A percentile compares a stretch with the other conserved stretches of the same genome.
Evolutionary conservation across 2,113 vertebrate species (phyloP).

Genomic region (Meriones unguiculatus): DNA sequence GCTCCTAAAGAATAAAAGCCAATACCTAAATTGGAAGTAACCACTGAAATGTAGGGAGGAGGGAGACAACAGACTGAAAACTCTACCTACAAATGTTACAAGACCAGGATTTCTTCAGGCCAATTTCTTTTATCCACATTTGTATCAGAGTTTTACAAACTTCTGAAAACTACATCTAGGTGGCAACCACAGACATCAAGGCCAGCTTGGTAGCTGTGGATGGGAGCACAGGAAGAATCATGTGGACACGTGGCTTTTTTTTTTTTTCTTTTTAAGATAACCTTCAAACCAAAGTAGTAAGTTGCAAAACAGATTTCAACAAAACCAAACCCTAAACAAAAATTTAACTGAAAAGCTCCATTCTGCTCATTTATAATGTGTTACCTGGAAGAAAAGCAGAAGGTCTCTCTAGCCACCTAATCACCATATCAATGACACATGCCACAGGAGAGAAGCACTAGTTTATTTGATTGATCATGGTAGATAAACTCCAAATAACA

Average conservation of each 20-base stretch:
- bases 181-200: background rate
- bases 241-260: background rate
- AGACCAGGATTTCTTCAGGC: constrained; percentile 16
- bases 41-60: background rate
- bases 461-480: constrained; percentile 96
- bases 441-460: constrained; percentile 95
- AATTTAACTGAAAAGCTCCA: constrained; percentile 79
- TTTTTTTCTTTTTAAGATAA: constrained; percentile 24
- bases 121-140: constrained; percentile 19
- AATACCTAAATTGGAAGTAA: constrained; percentile 24
- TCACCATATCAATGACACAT: constrained; percentile 99
- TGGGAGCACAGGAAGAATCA: constrained; percentile 26
- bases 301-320: constrained; percentile 80
- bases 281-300: constrained; percentile 58
- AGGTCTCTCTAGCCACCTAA: constrained; percentile 94
- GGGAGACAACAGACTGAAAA: background rate
- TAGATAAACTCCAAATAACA: constrained; percentile 99
- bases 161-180: constrained; percentile 37
- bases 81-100: constrained; percentile 13
- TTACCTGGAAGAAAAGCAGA: constrained; percentile 90
- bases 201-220: background rate
- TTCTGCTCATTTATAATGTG: constrained; percentile 82
- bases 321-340: constrained; percentile 82
- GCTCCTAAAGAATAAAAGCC: constrained; percentile 18
- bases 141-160: constrained; percentile 54